Evolutionary conservation across 2,888 invertebrate species (phyloP), one percentile per base, ranked within the genome.

Genomic region (Aradus depressus): DNA sequence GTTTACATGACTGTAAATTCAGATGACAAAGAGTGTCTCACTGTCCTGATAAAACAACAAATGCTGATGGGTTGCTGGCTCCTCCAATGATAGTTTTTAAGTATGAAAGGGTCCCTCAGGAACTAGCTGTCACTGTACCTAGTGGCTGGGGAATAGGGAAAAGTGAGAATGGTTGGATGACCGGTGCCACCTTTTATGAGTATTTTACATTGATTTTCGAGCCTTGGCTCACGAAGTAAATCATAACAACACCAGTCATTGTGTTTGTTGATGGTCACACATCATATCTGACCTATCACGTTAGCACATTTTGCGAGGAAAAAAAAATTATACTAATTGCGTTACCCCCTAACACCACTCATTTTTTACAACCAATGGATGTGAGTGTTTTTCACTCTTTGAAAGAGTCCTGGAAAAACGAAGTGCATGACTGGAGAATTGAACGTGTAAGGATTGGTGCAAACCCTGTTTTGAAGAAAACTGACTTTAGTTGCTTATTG

Each of bases 351-450:
- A 69, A 68, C 57, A 60, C 67, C 1, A 66, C 66, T 3, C 66
- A 67, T 54, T 59, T 67, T 8, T 51, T 67, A 6, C 67, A 67
- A 52, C 68, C 66, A 3, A 56, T 67, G 50, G 66, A 68, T 54
- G 65, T 66, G 3, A 61, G 61, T 14, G 60, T 68, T 26, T 68
- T 68, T 55, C 61, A 59, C 49, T 60, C 64, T 10, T 48, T 67
- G 16, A 66, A 67, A 58, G 38, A 21, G 23, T 52, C 50, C 42
- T 66, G 65, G 66, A 64, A 58, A 50, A 61, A 61, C 45, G 55
- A 49, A 6, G 59, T 62, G 16, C 56, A 58, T 41, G 26, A 60
- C 23, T 64, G 62, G 63, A 49, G 60, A 54, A 49, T 62, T 28
- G 35, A 62, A 38, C 39, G 42, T 23, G 5, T 28, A 2, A 1